These are phyloP conservation scores for Phrixothrix hirtus DNA, from an alignment of 2,888 invertebrate species.

Conservation along the genomic window DNA sequence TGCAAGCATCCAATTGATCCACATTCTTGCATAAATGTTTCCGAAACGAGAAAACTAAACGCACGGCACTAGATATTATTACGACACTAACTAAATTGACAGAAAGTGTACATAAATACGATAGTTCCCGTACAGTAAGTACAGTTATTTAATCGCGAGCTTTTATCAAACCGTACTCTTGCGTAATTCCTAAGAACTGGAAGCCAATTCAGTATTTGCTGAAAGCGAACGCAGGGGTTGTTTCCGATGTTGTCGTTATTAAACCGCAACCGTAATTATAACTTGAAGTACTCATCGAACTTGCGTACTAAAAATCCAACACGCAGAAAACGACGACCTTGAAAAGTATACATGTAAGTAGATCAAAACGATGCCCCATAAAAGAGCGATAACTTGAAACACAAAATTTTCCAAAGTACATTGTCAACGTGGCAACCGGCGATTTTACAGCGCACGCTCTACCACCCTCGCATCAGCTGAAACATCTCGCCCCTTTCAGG, in stretches of 20 bases:
- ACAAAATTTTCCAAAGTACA: background rate
- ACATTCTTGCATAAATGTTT: conserved; percentile 37
- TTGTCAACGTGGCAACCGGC: conserved; percentile 22
- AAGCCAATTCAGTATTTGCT: conserved; percentile 11
- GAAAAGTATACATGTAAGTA: too few species aligned
- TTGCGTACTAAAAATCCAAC: too few species aligned
- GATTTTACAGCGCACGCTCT: conserved; percentile 31
- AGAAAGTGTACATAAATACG: conserved; percentile 16
- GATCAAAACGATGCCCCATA: too few species aligned
- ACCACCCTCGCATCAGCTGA: conserved; percentile 30
- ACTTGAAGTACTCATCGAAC: too few species aligned
- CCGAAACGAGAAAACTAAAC: conserved; percentile 23
- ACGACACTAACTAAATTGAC: conserved; percentile 20
- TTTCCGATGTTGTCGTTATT: conserved; percentile 18
- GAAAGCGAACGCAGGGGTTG: conserved; percentile 14
- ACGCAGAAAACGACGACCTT: too few species aligned
- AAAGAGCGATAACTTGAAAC: background rate
- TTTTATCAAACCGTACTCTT: conserved; percentile 14
- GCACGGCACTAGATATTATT: conserved; percentile 24
- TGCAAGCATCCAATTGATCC: conserved; percentile 33
- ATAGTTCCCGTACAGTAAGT: conserved; percentile 4
- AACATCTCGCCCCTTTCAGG: conserved; percentile 32
- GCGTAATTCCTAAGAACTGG: conserved; percentile 20
- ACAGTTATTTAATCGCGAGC: conserved; percentile 15
- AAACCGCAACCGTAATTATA: background rate